These are phyloP conservation scores for Eumerus sabulonum DNA, from an alignment of 2,888 invertebrate genomes.

Conservation along the genomic window DNA sequence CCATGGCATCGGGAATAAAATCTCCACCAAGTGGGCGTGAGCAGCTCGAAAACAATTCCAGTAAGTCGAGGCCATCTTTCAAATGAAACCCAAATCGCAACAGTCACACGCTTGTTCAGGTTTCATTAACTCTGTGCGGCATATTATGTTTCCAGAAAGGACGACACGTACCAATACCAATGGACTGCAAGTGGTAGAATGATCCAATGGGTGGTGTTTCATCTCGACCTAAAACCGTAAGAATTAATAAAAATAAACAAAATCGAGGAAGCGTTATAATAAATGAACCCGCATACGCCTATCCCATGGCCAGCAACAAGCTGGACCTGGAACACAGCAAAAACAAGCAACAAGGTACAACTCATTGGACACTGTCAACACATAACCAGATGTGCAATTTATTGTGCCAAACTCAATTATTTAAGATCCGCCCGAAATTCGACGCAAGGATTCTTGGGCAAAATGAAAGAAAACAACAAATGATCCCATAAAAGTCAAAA, in stretches of 20 bases:
- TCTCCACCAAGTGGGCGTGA: slow-evolving; percentile 40
- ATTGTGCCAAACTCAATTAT: slow-evolving; percentile 80
- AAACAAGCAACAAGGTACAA: slow-evolving; percentile 56
- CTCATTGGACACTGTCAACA: slow-evolving; percentile 71
- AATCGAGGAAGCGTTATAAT: slow-evolving; percentile 56
- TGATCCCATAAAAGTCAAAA: slow-evolving; percentile 12
- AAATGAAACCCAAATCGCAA: slow-evolving; percentile 41
- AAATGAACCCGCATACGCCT: slow-evolving; percentile 66
- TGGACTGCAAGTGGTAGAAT: no score
- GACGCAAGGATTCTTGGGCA: slow-evolving; percentile 8
- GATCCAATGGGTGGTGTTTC: slow-evolving; percentile 56
- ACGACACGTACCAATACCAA: slow-evolving; percentile 24
- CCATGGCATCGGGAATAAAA: slow-evolving; percentile 8
- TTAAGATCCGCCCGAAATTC: slow-evolving; percentile 69
- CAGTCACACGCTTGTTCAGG: slow-evolving; percentile 36
- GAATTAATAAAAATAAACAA: slow-evolving; percentile 11
- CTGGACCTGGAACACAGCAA: slow-evolving; percentile 53
- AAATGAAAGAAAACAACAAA: slow-evolving; percentile 2
- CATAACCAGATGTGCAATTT: slow-evolving; percentile 78
- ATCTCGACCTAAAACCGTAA: neutral
- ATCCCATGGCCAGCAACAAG: slow-evolving; percentile 34
- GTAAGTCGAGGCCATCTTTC: slow-evolving; percentile 43
- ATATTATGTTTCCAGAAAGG: slow-evolving; percentile 59
- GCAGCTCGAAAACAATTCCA: slow-evolving; percentile 34
- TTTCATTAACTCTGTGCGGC: slow-evolving; percentile 55